Evolutionary conservation across 1,140 invertebrate species (phyloP).

Genomic region (Pseudoatta argentina): DNA sequence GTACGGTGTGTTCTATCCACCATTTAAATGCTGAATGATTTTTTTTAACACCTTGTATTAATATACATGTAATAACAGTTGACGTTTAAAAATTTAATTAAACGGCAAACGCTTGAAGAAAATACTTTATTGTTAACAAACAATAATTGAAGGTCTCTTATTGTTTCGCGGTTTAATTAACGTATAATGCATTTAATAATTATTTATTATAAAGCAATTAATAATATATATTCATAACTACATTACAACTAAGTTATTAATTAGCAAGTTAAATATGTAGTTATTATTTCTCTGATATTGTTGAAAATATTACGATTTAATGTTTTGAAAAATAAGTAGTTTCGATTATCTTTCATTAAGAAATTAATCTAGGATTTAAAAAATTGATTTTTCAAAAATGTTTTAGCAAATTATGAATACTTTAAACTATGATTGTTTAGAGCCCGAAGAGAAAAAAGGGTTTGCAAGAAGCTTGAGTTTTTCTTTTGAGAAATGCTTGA

Average conservation of each 20-base stretch:
- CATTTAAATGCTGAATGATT: too few species aligned
- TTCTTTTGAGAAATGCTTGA: background rate
- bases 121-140: background rate
- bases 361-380: background rate
- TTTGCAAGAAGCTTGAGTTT: background rate
- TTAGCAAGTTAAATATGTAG: background rate
- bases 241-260: conserved; percentile 11
- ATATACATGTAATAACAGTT: background rate
- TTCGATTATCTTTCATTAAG: background rate
- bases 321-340: background rate
- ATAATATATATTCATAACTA: conserved; percentile 7
- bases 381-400: background rate
- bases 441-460: background rate
- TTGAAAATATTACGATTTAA: background rate
- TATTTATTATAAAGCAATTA: conserved; percentile 9
- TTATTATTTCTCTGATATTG: conserved; percentile 1
- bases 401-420: too few species aligned
- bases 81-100: background rate
- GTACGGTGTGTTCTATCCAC: too few species aligned
- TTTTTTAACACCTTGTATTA: background rate
- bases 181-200: background rate
- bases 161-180: background rate
- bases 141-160: background rate
- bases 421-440: background rate
- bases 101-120: background rate